These are phyloP conservation scores for Micromys minutus DNA, from an alignment of 2,113 vertebrate genomes.

Conservation along the genomic window DNA sequence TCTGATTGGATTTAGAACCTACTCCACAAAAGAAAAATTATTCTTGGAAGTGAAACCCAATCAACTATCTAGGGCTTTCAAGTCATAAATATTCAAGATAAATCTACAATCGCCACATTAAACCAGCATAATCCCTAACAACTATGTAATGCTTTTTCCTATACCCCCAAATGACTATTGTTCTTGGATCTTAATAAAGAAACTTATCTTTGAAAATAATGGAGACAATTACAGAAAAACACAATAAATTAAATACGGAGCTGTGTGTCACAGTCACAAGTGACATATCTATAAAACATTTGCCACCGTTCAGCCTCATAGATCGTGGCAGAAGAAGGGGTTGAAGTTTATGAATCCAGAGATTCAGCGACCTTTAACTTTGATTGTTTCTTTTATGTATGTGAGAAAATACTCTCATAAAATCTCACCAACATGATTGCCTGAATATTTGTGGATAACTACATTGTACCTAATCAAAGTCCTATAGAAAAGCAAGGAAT, in stretches of 20 bases:
- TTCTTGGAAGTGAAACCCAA: background rate
- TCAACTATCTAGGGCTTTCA: background rate
- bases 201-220: background rate
- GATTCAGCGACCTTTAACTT: accelerated
- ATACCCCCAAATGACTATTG: background rate
- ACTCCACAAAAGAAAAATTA: background rate
- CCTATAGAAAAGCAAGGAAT: background rate
- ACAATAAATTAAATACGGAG: background rate
- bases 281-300: background rate
- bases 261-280: background rate
- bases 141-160: background rate
- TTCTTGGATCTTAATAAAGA: background rate
- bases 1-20: background rate
- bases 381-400: background rate
- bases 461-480: background rate
- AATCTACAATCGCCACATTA: background rate
- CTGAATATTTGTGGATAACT: no score
- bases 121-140: background rate
- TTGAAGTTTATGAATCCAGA: background rate
- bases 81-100: background rate
- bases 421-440: background rate
- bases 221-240: background rate
- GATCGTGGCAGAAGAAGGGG: background rate
- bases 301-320: background rate
- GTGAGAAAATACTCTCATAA: background rate